Conservation (phyloP, 2,797 vertebrate genomes). For the Ptychadena robeensis region DNA sequence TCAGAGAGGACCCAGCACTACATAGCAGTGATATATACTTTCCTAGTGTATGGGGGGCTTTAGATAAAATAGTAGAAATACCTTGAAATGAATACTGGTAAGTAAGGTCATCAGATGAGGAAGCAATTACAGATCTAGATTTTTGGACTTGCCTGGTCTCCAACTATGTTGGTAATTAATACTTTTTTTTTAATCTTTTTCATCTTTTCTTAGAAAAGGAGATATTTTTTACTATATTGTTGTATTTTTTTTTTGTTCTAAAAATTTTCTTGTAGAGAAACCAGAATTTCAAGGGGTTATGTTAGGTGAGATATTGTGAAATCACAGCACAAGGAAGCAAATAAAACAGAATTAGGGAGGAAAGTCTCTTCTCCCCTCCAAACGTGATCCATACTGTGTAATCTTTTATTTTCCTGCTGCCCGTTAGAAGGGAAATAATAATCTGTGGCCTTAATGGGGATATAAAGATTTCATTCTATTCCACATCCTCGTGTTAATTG, state of each 20-base stretch:
- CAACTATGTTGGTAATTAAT: too few relatives aligned
- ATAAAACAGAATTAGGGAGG: not conserved
- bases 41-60: too few relatives aligned
- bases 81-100: too few relatives aligned
- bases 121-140: too few relatives aligned
- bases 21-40: too few relatives aligned
- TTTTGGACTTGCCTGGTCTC: too few relatives aligned
- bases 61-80: too few relatives aligned
- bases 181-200: too few relatives aligned
- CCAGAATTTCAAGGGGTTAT: not conserved
- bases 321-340: not conserved
- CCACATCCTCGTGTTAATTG: conserved; percentile 56
- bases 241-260: not conserved
- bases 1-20: too few relatives aligned
- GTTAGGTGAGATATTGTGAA: conserved; percentile 18
- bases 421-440: conserved; percentile 26
- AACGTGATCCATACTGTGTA: not conserved
- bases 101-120: too few relatives aligned
- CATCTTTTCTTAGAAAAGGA: not conserved
- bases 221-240: too few relatives aligned
- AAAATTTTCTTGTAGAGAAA: not conserved
- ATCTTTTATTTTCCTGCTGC: not conserved
- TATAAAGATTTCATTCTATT: conserved; percentile 49
- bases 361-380: not conserved
- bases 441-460: not conserved